Conservation (phyloP, 1,140 invertebrate genomes). For the Episyrphus balteatus region DNA sequence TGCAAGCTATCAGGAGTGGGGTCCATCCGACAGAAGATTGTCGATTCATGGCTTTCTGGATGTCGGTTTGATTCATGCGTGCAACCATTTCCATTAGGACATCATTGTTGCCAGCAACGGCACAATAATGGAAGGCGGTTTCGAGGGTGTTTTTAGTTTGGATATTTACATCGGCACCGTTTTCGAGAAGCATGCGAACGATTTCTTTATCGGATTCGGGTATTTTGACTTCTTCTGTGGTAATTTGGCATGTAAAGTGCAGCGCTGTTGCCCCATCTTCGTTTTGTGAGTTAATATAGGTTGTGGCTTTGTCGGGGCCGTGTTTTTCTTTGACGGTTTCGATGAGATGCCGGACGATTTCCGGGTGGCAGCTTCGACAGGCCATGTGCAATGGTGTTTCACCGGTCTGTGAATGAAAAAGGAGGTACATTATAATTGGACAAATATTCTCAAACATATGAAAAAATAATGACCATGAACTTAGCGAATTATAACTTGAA, state of each 20-base stretch:
- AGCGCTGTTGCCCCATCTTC: conserved; percentile 88
- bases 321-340: conserved; percentile 69
- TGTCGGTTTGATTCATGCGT: conserved; percentile 72
- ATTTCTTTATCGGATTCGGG: conserved; percentile 82
- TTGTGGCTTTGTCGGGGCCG: conserved; percentile 54
- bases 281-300: conserved; percentile 70
- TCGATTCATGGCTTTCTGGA: conserved; percentile 87
- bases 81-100: conserved; percentile 87
- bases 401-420: conserved; percentile 55
- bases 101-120: conserved; percentile 89
- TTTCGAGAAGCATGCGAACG: conserved; percentile 75
- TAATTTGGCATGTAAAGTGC: conserved; percentile 77
- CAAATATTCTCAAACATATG: background rate
- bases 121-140: conserved; percentile 91
- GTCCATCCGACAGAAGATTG: conserved; percentile 91
- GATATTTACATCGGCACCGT: conserved; percentile 76
- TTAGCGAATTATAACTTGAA: no score
- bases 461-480: no score
- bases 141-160: conserved; percentile 79
- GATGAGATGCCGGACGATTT: conserved; percentile 75
- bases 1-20: conserved; percentile 83
- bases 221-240: conserved; percentile 58
- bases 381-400: conserved; percentile 91
- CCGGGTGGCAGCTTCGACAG: conserved; percentile 70
- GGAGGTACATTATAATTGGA: background rate